phyloP scores from a whole-genome alignment of 2,113 vertebrate genomes.

The Paralichthys olivaceus region DNA sequence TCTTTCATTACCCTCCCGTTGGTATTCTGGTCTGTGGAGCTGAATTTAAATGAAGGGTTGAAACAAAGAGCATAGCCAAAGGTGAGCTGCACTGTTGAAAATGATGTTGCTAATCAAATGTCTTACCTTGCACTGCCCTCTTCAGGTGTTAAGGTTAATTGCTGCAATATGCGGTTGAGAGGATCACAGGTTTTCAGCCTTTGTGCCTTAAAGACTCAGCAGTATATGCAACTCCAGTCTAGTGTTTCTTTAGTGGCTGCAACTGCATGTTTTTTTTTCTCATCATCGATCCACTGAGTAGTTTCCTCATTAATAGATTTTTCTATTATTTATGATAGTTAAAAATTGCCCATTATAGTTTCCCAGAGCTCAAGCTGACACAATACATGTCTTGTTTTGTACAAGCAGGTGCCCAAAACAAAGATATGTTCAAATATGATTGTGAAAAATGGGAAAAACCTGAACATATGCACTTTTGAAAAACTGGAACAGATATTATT shows the following conservation, averaged over 20 bases:
- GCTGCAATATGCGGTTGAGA: not conserved
- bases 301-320: not conserved
- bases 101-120: conserved; percentile 5
- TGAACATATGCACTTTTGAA: not conserved
- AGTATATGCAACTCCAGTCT: not conserved
- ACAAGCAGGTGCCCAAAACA: not conserved
- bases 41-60: conserved; percentile 60
- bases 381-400: not conserved
- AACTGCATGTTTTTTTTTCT: not conserved
- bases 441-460: no score
- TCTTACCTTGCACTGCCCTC: conserved; percentile 68
- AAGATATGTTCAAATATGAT: not conserved
- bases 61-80: conserved; percentile 18
- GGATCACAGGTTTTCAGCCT: not conserved
- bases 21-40: conserved; percentile 44
- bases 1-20: conserved; percentile 57
- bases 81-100: conserved; percentile 24
- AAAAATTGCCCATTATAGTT: not conserved
- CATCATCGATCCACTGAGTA: not conserved
- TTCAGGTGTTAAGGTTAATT: conserved; percentile 53
- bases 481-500: not conserved
- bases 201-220: not conserved
- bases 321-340: not conserved
- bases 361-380: not conserved
- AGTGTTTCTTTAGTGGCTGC: not conserved